These are phyloP conservation scores for Rhodophaea formosa DNA, from an alignment of 2,888 invertebrate genomes.

Conservation along the genomic window DNA sequence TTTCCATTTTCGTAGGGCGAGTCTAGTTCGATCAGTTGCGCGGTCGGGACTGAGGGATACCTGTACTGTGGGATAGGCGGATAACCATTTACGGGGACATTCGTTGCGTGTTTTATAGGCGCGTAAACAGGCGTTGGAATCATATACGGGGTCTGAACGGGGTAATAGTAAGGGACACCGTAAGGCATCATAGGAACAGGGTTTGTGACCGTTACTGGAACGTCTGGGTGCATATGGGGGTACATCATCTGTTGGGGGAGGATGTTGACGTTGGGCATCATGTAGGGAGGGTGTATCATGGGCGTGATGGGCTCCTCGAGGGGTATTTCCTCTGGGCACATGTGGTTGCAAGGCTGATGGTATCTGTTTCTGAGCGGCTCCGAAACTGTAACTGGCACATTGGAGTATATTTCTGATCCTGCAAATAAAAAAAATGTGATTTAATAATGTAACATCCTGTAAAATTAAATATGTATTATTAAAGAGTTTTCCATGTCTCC, in stretches of 20 bases:
- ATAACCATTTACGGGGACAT: slow-evolving; percentile 73
- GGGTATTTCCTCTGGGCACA: slow-evolving; percentile 38
- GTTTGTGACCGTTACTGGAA: slow-evolving; percentile 45
- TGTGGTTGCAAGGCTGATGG: slow-evolving; percentile 44
- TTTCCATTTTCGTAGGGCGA: slow-evolving; percentile 68
- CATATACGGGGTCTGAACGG: slow-evolving; percentile 72
- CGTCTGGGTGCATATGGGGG: slow-evolving; percentile 46
- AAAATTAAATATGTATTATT: too few species aligned
- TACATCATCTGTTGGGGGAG: slow-evolving; percentile 53
- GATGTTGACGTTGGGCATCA: slow-evolving; percentile 38
- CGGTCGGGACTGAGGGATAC: slow-evolving; percentile 83
- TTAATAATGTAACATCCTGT: too few species aligned
- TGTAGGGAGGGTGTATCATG: slow-evolving; percentile 45
- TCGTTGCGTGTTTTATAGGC: slow-evolving; percentile 70
- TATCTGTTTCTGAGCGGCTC: slow-evolving; percentile 42
- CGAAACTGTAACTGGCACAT: slow-evolving; percentile 53
- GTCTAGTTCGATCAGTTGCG: slow-evolving; percentile 85
- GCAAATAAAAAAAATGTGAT: slow-evolving; percentile 28
- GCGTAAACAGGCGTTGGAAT: slow-evolving; percentile 70
- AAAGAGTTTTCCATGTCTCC: too few species aligned
- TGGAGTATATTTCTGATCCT: slow-evolving; percentile 70
- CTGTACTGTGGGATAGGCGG: slow-evolving; percentile 60
- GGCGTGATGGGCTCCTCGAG: slow-evolving; percentile 47
- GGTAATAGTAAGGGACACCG: slow-evolving; percentile 70
- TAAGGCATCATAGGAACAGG: slow-evolving; percentile 64